A percentile compares a stretch with the other conserved stretches of the same genome.
These are phyloP conservation scores for Malurus melanocephalus DNA, from an alignment of 2,113 vertebrate species.

Conservation along the genomic window DNA sequence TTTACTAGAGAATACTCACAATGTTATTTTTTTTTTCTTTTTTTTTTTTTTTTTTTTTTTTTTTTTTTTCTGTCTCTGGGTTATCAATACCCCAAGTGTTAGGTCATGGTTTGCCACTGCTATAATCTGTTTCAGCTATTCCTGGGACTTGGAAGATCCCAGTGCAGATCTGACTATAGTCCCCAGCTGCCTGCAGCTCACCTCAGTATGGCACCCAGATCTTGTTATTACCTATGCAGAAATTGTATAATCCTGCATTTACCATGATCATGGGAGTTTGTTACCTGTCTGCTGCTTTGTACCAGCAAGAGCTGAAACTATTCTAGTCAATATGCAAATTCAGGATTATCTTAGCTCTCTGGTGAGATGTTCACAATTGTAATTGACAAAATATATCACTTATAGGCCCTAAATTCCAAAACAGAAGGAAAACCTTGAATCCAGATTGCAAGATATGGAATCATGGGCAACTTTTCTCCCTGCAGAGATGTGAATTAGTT, in stretches of 20 bases:
- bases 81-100: not conserved
- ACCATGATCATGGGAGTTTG: not conserved
- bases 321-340: not conserved
- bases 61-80: not conserved
- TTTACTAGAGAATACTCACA: not conserved
- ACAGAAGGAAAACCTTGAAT: not conserved
- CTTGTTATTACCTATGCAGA: accelerated
- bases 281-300: not conserved
- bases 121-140: not conserved
- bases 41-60: not conserved
- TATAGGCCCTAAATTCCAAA: not conserved
- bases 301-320: not conserved
- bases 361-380: not conserved
- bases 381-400: not conserved
- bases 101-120: not conserved
- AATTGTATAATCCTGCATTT: not conserved
- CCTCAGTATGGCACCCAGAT: not conserved
- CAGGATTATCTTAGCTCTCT: not conserved
- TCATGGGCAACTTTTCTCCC: not conserved
- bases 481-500: not conserved
- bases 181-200: not conserved
- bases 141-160: not conserved
- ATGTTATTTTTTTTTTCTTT: not conserved
- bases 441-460: not conserved
- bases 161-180: accelerated